phyloP scores from a whole-genome alignment of 2,888 invertebrate genomes.

The Drosophila formosana region DNA sequence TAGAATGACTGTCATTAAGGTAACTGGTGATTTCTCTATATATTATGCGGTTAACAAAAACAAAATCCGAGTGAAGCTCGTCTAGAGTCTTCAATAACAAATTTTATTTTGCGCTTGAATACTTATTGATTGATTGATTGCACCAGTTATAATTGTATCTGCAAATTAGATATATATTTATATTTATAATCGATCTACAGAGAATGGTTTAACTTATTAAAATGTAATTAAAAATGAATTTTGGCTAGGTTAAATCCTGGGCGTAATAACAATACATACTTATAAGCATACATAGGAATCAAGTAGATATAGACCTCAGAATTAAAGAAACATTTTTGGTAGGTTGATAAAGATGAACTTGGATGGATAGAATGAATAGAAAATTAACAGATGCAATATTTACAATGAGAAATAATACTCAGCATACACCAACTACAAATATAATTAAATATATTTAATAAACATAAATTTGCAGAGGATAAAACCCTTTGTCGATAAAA shows the following conservation, averaged over 20 bases:
- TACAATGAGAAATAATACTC: slow-evolving; percentile 23
- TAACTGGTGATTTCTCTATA: slow-evolving; percentile 18
- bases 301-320: slow-evolving; percentile 9
- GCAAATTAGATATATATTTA: background rate
- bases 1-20: slow-evolving; percentile 34
- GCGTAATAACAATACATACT: slow-evolving; percentile 11
- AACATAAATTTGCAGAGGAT: background rate
- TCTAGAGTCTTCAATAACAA: background rate
- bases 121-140: slow-evolving; percentile 2
- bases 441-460: slow-evolving; percentile 5
- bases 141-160: slow-evolving; percentile 12
- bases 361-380: background rate
- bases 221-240: slow-evolving; percentile 16
- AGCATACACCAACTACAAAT: slow-evolving; percentile 11
- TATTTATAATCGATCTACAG: slow-evolving; percentile 3
- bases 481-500: background rate
- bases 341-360: slow-evolving; percentile 2
- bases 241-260: slow-evolving; percentile 22
- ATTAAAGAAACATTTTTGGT: slow-evolving; percentile 19
- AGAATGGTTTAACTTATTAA: slow-evolving; percentile 1
- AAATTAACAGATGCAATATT: slow-evolving; percentile 9
- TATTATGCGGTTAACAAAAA: background rate
- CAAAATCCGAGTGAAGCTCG: background rate
- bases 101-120: background rate
- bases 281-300: slow-evolving; percentile 15